These are phyloP conservation scores for Monoplex corrugatus DNA, from an alignment of 2,888 invertebrate genomes.

Conservation along the genomic window DNA sequence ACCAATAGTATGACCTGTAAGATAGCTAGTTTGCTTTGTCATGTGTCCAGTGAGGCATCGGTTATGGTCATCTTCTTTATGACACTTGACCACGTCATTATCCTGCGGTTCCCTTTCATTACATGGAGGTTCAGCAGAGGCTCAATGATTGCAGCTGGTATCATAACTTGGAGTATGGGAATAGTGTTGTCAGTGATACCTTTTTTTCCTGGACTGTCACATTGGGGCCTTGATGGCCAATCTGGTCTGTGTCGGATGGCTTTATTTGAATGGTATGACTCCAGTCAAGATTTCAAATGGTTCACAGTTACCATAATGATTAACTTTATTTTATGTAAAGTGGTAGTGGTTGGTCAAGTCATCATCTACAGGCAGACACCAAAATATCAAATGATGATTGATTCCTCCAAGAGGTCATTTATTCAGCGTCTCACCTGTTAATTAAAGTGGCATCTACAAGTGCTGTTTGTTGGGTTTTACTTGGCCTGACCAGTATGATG, in stretches of 20 bases:
- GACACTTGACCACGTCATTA: background rate
- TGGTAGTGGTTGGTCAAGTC: no score
- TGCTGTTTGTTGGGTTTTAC: no score
- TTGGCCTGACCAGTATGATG: no score
- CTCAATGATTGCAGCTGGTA: background rate
- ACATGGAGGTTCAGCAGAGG: background rate
- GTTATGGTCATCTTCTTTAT: background rate
- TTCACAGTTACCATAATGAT: background rate
- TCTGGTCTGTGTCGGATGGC: constrained; percentile 26
- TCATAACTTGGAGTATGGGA: background rate
- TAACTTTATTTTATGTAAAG: background rate
- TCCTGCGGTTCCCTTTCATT: background rate
- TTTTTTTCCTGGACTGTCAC: constrained; percentile 19
- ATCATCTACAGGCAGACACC: no score
- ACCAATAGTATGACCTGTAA: background rate
- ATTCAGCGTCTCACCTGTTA: no score
- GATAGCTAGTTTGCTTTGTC: background rate
- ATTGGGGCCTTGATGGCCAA: background rate
- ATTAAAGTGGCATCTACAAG: no score
- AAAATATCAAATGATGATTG: no score
- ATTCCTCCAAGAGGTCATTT: no score
- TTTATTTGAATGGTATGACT: background rate
- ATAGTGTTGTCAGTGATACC: background rate
- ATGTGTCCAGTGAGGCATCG: background rate
- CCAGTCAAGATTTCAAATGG: background rate